A percentile compares a stretch with the other conserved stretches of the same genome.
Evolutionary conservation across 2,888 invertebrate species (phyloP).

Genomic region (Diaperis boleti): DNA sequence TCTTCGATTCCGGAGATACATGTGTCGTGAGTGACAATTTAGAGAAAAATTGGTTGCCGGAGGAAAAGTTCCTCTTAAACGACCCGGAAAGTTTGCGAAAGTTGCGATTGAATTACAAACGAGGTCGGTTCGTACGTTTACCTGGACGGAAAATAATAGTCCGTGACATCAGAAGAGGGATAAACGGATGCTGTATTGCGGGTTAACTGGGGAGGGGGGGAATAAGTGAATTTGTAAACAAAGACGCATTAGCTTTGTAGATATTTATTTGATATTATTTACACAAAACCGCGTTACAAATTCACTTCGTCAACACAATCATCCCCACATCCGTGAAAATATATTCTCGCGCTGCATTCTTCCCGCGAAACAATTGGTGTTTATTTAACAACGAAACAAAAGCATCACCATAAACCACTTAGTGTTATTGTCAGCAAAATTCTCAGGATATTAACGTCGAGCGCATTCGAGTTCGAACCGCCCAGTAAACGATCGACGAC

Average conservation of each 20-base stretch:
- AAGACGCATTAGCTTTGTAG: slow-evolving; percentile 3
- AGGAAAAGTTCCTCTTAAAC: slow-evolving; percentile 13
- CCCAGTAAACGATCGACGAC: neutral
- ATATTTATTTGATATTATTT: slow-evolving; percentile 32
- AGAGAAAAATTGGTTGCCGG: slow-evolving; percentile 6
- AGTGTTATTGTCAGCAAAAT: slow-evolving; percentile 28
- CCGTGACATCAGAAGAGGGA: too few relatives aligned
- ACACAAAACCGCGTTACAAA: slow-evolving; percentile 35
- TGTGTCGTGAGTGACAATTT: slow-evolving; percentile 8
- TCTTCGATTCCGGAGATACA: neutral
- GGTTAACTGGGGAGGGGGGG: neutral
- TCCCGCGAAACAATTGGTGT: slow-evolving; percentile 22
- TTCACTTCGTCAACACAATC: slow-evolving; percentile 4
- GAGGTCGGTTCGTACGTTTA: neutral
- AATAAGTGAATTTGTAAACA: neutral
- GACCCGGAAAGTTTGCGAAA: slow-evolving; percentile 6
- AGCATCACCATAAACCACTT: slow-evolving; percentile 5
- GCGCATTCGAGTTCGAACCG: neutral
- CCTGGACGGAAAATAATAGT: neutral
- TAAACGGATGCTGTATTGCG: too few relatives aligned
- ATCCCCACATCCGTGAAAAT: slow-evolving; percentile 24
- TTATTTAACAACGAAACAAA: slow-evolving; percentile 15
- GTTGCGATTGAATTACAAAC: slow-evolving; percentile 9
- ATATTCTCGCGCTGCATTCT: slow-evolving; percentile 2
- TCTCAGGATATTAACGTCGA: slow-evolving; percentile 1